Conservation (phyloP, 2,113 vertebrate species). For the Tychaedon coryphoeus region DNA sequence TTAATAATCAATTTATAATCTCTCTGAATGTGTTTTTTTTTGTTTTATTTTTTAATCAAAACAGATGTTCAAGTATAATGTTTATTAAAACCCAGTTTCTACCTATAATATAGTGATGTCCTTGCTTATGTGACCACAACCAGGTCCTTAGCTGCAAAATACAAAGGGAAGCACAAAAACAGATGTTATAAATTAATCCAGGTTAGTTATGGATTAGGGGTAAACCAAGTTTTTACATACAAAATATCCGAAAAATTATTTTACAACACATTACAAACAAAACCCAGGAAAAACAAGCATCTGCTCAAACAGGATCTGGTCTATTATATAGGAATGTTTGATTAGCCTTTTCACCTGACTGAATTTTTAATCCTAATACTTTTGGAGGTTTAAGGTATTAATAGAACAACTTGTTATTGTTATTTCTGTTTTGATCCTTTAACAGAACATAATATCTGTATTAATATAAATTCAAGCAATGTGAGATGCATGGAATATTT, state of each 20-base stretch:
- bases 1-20: neutral
- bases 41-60: neutral
- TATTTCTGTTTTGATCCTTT: conserved; percentile 4
- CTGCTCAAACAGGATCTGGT: neutral
- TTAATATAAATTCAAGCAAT: neutral
- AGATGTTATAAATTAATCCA: neutral
- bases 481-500: neutral
- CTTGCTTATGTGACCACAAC: neutral
- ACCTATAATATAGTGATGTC: neutral
- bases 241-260: neutral
- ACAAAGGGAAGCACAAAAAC: neutral
- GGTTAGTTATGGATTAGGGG: neutral
- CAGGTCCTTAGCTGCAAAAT: neutral
- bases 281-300: neutral
- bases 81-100: neutral
- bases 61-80: neutral
- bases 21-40: neutral
- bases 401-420: conserved; percentile 59
- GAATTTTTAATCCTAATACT: conserved; percentile 65
- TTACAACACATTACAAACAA: neutral
- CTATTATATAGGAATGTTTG: conserved; percentile 26
- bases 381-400: conserved; percentile 58
- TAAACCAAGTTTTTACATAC: neutral
- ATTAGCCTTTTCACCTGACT: conserved; percentile 61
- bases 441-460: neutral